Evolutionary conservation across 2,888 invertebrate genomes (phyloP), one percentile per base, ranked within the genome.

Genomic region (Cheilosia grossa): DNA sequence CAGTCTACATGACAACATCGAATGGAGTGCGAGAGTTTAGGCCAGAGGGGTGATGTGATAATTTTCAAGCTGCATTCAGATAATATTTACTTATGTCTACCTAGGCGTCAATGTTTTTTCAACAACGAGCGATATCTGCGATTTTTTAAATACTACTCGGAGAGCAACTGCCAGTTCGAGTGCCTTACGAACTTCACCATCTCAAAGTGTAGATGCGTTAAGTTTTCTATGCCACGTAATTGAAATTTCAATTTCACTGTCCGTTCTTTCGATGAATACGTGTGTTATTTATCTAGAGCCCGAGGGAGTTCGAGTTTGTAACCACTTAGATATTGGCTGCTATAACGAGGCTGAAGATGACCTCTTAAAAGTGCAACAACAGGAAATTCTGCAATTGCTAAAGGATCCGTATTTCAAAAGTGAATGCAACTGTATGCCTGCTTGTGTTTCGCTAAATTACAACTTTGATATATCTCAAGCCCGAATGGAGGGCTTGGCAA

Each of bases 1-100:
- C 96, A 6, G 94, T 95, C 89, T 95, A 95, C 94, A 95, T 95
- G 93, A 94, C 94, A 13, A 95, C 95, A 0, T 94, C 95, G 1
- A 93, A 93, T 63, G 94, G 94, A 85, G 92, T 96, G 13, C 92
- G 92, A 86, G 93, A 93, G 67, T 95, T 95, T 87, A 93, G 86
- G 3, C 88, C 91, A 91, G 88, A 94, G 6, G 51, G 51, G 51
- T 51, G 24, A 51, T 17, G 44, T 17, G 3, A 17, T 47, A 4
- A 17, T 17, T 47, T 17, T 3, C 17, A 3, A 7, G 1, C n/a
- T 27, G 0, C 13, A 15, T 24, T 21, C 17, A 13, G 15, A 21
- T 24, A 13, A 6, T 27, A 51, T 47, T 30, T 3, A 24, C 19
- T 4, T 64, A 10, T n/a, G n/a, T 6, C n/a, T 67, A 19, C 5